These are phyloP conservation scores for Otis tarda DNA, from an alignment of 2,113 vertebrate species.

Conservation along the genomic window DNA sequence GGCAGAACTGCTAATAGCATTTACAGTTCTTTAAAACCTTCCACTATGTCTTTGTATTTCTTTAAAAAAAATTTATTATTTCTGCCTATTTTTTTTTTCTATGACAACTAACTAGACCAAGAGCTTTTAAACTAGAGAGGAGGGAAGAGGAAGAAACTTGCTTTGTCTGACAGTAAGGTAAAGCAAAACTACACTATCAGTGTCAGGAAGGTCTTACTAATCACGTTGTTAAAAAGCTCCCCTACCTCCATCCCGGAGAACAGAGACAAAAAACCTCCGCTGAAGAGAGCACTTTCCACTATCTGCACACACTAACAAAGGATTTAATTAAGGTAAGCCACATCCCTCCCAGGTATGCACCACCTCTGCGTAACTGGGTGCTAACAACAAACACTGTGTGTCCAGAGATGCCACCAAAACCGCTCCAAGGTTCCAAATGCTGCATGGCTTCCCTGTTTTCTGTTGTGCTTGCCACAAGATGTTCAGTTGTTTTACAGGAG, in stretches of 20 bases:
- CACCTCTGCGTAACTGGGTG: accelerated
- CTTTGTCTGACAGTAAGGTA: background rate
- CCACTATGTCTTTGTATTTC: background rate
- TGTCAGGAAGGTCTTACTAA: background rate
- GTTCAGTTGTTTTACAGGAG: background rate
- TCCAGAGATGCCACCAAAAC: background rate
- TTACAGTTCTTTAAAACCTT: background rate
- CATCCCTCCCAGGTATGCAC: accelerated
- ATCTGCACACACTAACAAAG: background rate
- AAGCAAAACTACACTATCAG: background rate
- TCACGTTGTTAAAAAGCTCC: accelerated
- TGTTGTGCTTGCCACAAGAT: background rate
- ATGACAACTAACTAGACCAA: background rate
- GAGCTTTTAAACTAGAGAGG: background rate
- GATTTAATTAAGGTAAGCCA: background rate
- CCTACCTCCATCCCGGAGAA: background rate
- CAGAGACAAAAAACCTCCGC: background rate
- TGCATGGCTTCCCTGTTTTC: background rate
- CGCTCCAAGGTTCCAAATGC: accelerated
- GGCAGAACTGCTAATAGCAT: background rate
- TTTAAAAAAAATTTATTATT: background rate
- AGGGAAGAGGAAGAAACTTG: background rate
- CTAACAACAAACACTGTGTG: background rate
- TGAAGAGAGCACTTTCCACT: background rate
- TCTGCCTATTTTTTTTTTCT: background rate